phyloP scores from a whole-genome alignment of 1,140 invertebrate genomes.

The Cotesia typhae region DNA sequence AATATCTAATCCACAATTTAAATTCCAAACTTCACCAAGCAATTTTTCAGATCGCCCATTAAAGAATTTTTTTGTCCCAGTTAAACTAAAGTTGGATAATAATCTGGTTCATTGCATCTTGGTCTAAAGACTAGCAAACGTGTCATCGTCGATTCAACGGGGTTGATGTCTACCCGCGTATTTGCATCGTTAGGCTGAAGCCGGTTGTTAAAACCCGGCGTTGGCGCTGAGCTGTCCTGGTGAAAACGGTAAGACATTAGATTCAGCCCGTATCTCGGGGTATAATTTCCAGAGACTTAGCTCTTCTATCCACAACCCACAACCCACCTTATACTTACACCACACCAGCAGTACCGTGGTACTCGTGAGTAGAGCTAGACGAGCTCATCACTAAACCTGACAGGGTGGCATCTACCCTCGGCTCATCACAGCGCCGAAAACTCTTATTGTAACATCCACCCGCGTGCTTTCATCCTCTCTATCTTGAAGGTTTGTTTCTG shows the following conservation, averaged over 20 bases:
- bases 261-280: constrained; percentile 47
- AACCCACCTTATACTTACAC: constrained; percentile 25
- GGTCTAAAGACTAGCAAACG: constrained; percentile 22
- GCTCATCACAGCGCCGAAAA: neutral
- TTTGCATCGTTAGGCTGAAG: constrained; percentile 59
- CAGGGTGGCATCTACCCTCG: constrained; percentile 1
- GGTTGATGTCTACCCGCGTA: constrained; percentile 44
- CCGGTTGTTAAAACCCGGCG: constrained; percentile 49
- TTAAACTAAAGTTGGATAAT: no score
- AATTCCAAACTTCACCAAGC: no score
- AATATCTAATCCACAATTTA: no score
- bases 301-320: neutral
- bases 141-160: constrained; percentile 35
- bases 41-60: no score
- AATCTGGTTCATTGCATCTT: no score
- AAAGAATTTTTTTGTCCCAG: no score
- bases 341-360: constrained; percentile 22
- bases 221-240: constrained; percentile 42
- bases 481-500: neutral
- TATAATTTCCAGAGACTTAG: constrained; percentile 52
- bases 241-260: constrained; percentile 47
- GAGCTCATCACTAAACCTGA: constrained; percentile 35
- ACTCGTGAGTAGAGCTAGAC: constrained; percentile 23
- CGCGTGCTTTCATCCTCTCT: constrained; percentile 12
- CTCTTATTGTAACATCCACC: constrained; percentile 4